These are phyloP conservation scores for Plecturocebus donacophilus DNA, from an alignment of 2,113 vertebrate species.

Conservation along the genomic window DNA sequence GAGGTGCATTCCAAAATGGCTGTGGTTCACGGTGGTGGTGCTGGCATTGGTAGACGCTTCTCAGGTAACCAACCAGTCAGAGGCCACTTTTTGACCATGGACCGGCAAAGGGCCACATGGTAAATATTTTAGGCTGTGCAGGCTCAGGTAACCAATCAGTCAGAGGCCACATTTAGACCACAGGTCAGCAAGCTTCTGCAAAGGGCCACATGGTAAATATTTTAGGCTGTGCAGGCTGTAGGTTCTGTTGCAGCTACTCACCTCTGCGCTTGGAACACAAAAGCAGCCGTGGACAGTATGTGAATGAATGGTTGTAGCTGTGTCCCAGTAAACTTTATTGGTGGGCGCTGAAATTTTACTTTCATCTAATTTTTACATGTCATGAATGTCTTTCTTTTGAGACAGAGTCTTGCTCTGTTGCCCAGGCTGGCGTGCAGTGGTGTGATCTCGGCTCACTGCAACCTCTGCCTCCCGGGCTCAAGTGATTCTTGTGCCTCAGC, in stretches of 20 bases:
- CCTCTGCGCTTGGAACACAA: neutral
- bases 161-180: neutral
- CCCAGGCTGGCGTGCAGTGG: too few relatives aligned
- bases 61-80: rapidly evolving
- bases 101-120: neutral
- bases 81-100: neutral
- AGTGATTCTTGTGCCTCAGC: too few relatives aligned
- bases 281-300: neutral
- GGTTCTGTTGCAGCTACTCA: neutral
- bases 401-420: too few relatives aligned
- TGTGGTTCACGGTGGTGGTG: neutral
- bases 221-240: neutral
- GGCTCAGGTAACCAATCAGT: neutral
- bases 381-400: neutral
- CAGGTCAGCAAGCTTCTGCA: rapidly evolving
- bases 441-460: too few relatives aligned
- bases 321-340: neutral
- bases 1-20: neutral
- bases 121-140: neutral
- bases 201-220: neutral
- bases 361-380: neutral
- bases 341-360: neutral
- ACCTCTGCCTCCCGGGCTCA: too few relatives aligned
- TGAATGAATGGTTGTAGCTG: neutral
- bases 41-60: neutral